Evolutionary conservation across 2,888 invertebrate species (phyloP).

Genomic region (Schizotus pectinicornis): DNA sequence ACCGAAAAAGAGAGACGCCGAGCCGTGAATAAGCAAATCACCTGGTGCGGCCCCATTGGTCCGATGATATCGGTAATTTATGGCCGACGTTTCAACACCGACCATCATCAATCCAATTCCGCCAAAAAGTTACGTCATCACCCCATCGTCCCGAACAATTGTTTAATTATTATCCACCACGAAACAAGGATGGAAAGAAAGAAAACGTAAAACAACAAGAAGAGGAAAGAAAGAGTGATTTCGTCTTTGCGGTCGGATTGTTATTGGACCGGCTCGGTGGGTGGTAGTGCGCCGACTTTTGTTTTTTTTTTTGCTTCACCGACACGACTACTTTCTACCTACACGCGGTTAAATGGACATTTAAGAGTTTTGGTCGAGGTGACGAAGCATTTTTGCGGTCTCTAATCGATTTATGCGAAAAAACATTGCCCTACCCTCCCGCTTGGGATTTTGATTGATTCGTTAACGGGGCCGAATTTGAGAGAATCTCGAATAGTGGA

Average conservation of each 20-base stretch:
- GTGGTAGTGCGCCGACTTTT: constrained; percentile 42
- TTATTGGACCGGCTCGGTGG: constrained; percentile 41
- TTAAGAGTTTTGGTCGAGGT: background rate
- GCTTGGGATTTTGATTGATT: no score
- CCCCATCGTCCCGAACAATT: background rate
- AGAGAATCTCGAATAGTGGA: no score
- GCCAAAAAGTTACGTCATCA: constrained; percentile 1
- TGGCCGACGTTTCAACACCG: constrained; percentile 19
- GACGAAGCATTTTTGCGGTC: no score
- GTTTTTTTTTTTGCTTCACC: constrained; percentile 43
- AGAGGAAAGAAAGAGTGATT: constrained; percentile 40
- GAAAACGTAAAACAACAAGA: constrained; percentile 26
- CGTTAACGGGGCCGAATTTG: no score
- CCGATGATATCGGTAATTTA: constrained; percentile 6
- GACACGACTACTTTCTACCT: constrained; percentile 39
- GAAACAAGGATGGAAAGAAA: constrained; percentile 6
- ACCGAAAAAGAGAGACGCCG: constrained; percentile 9
- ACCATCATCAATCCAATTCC: constrained; percentile 10
- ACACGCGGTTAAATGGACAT: constrained; percentile 28
- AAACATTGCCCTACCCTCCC: no score
- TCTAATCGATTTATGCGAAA: no score
- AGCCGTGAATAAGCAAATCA: constrained; percentile 27
- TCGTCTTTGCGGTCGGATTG: constrained; percentile 41
- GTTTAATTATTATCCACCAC: background rate
- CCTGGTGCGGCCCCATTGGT: constrained; percentile 17